A percentile compares a stretch with the other conserved stretches of the same genome.
These are phyloP conservation scores for Herpetotheres cachinnans DNA, from an alignment of 2,113 vertebrate species.

Conservation along the genomic window DNA sequence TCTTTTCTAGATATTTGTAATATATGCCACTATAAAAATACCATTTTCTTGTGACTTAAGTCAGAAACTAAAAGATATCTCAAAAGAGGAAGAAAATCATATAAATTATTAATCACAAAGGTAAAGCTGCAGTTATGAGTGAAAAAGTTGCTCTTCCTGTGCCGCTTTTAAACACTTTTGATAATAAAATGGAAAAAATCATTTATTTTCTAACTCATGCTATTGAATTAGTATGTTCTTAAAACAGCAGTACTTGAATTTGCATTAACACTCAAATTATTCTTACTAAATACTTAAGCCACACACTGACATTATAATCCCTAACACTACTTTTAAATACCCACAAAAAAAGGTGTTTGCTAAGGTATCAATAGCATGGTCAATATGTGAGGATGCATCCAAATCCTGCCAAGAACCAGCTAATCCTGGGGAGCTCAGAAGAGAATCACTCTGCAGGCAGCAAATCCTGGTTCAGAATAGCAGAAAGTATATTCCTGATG, in stretches of 20 bases:
- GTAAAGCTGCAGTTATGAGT: neutral
- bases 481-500: neutral
- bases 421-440: neutral
- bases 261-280: neutral
- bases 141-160: neutral
- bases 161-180: neutral
- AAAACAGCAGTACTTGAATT: neutral
- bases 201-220: neutral
- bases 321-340: neutral
- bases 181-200: neutral
- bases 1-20: neutral
- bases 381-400: neutral
- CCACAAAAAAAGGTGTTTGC: neutral
- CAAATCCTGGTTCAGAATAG: neutral
- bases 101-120: neutral
- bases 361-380: neutral
- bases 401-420: neutral
- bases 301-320: neutral
- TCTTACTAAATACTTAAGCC: neutral
- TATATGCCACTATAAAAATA: neutral
- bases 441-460: neutral
- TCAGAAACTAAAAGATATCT: neutral
- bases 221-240: neutral
- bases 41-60: neutral
- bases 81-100: neutral